Evolutionary conservation across 2,797 vertebrate species (phyloP), one percentile per base, ranked within the genome.

Genomic region (Chromobotia macracanthus): DNA sequence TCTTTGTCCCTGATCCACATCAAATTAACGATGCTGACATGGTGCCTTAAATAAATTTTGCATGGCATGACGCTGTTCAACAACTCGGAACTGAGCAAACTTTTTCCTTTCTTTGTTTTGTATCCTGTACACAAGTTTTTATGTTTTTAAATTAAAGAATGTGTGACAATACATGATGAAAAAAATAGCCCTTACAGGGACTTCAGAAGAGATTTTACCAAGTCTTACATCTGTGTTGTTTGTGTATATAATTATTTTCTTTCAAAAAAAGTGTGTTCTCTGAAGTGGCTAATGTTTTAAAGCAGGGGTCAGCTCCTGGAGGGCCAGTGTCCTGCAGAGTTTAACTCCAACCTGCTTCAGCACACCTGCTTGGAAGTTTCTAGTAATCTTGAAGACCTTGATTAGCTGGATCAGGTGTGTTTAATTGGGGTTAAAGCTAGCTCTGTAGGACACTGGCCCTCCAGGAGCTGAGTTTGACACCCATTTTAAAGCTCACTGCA

Each of bases 151-250:
- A 21, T n/a, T 5, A 16, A 61, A 21, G 2, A 64, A 41, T 46
- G 61, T n/a, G 13, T 63, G 8, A 16, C 0, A 10, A 35, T 56
- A 38, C 64, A 69, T 12, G 1, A 8, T 25, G 10, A 67, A 7
- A 48, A 72, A 60, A 44, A 31, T 21, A 25, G 70, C 68, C 15
- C 41, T 41, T 69, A 60, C 25, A 18, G 19, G 82, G n/a, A 79
- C 44, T 41, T 68, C 25, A 67, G 81, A 83, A 84, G 72, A 85
- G 86, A 86, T 89, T 85, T 87, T 87, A 86, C 50, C 69, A 70
- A 76, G 82, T 85, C 51, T 80, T 55, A 70, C 71, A 65, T 79
- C 65, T 6, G 18, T 85, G 84, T 28, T 75, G 19, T 75, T 60
- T 80, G 77, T 78, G 58, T 61, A 41, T 82, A 80, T 15, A n/a